Percentiles rank a stretch among this genome's conserved stretches.
Conservation (phyloP, 2,797 vertebrate genomes). For the Falco columbarius region DNA sequence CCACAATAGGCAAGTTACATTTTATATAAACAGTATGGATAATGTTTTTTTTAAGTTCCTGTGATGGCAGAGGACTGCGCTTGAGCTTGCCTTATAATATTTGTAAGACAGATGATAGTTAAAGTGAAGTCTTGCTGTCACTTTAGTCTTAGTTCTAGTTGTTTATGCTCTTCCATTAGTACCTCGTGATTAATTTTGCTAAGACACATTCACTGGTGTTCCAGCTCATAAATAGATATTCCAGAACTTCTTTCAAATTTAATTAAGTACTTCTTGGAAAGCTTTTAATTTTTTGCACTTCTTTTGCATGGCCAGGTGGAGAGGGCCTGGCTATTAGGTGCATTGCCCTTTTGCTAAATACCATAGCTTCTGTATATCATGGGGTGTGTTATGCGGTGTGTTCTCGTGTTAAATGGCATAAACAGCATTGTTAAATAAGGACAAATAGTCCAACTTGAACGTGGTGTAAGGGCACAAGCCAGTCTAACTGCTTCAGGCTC, state of each 20-base stretch:
- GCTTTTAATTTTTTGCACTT: neutral
- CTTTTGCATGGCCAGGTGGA: neutral
- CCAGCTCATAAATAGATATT: neutral
- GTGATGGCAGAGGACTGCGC: neutral
- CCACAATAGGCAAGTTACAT: constrained; percentile 83
- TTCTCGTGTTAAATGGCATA: neutral
- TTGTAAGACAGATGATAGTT: neutral
- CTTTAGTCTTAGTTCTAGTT: neutral
- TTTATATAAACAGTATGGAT: neutral
- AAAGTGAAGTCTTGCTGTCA: neutral
- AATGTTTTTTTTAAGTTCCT: neutral
- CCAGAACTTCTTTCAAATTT: neutral
- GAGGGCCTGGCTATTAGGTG: neutral
- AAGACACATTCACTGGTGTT: neutral
- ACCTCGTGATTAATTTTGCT: neutral
- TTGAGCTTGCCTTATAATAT: neutral
- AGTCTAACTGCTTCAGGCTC: neutral
- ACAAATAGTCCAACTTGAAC: neutral
- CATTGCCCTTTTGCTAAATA: neutral
- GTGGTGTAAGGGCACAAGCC: neutral
- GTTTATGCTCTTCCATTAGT: neutral
- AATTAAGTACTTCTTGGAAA: neutral
- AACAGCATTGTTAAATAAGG: neutral
- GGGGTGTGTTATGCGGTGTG: neutral
- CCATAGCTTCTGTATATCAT: neutral